Evolutionary conservation across 1,140 invertebrate genomes (phyloP), one percentile per base, ranked within the genome.

Genomic region (Odontomachus brunneus): DNA sequence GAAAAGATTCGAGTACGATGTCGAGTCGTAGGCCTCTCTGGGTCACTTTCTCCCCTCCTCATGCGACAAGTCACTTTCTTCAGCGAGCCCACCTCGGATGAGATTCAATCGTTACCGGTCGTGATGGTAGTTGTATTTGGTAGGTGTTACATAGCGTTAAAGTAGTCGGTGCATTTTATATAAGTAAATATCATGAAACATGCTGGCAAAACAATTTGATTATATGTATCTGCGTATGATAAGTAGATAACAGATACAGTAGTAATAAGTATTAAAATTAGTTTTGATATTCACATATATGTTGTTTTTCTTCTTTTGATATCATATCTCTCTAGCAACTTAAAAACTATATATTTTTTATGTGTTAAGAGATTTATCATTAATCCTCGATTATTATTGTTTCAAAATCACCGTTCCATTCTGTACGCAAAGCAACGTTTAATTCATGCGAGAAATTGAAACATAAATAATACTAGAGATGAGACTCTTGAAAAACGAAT

Each of bases 41-140:
- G 89, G 89, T 89, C 91, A 93, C 92, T 93, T 93, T 93, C 92
- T 91, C 91, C 91, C 91, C 80, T 86, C 87, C 81, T 85, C 66
- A 82, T 66, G 60, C 82, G 88, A 90, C 87, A 65, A 85, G 82
- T 90, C 89, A 92, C 92, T 92, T 93, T 93, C 91, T 91, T 92
- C 88, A 75, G 67, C 73, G 59, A 84, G 26, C 71, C 44, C 17
- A 44, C 7, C 3, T 33, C 33, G 17, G 62, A 51, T 66, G 26
- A 33, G 9, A 71, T 59, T 71, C 48, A 17, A 80, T 80, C 38
- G n/a, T 2, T 14, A 62, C 38, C 26, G 22, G 49, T 67, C 65
- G 17, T 19, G 38, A 78, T 19, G 14, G 17, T n/a, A 69, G 22
- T 80, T 29, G 24, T 26, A 15, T 69, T 29, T n/a, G 15, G 5